phyloP scores from a whole-genome alignment of 2,797 vertebrate species.

The Syngnathus rostellatus region DNA sequence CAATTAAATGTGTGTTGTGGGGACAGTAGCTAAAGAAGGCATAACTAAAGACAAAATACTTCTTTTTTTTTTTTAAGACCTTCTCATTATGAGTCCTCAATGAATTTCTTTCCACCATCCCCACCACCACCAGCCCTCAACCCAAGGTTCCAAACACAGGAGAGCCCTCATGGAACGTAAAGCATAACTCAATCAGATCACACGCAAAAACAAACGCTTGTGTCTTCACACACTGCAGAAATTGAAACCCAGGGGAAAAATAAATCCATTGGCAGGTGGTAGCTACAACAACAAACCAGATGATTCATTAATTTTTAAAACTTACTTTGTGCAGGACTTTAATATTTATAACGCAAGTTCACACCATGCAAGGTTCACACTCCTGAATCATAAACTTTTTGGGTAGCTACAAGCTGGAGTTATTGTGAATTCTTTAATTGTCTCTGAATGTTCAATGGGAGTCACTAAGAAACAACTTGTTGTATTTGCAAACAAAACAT shows the following conservation, averaged over 20 bases:
- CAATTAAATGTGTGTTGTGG: slow-evolving; percentile 50
- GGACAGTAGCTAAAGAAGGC: slow-evolving; percentile 32
- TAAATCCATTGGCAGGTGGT: slow-evolving; percentile 36
- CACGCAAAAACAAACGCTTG: slow-evolving; percentile 25
- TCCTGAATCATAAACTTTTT: slow-evolving; percentile 18
- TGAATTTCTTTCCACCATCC: slow-evolving; percentile 27
- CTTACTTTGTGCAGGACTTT: slow-evolving; percentile 11
- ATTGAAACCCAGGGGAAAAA: slow-evolving; percentile 19
- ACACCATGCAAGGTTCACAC: slow-evolving; percentile 44
- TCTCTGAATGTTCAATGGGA: slow-evolving; percentile 2
- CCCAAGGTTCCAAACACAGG: slow-evolving; percentile 24
- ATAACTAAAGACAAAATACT: slow-evolving; percentile 9
- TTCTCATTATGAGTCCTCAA: slow-evolving; percentile 18
- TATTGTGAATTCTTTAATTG: slow-evolving; percentile 2
- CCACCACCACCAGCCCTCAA: slow-evolving; percentile 44
- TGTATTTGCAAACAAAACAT: slow-evolving; percentile 43
- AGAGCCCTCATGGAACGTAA: slow-evolving; percentile 20
- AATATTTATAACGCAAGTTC: slow-evolving; percentile 36
- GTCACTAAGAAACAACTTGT: slow-evolving; percentile 8
- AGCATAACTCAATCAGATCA: slow-evolving; percentile 2
- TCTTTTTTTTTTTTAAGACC: slow-evolving; percentile 34
- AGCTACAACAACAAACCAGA: slow-evolving; percentile 28
- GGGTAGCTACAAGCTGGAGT: slow-evolving; percentile 10
- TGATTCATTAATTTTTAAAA: slow-evolving; percentile 23
- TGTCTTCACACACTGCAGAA: slow-evolving; percentile 9